phyloP scores from a whole-genome alignment of 92 coral and sea anemone genomes.

The Ricordea florida region DNA sequence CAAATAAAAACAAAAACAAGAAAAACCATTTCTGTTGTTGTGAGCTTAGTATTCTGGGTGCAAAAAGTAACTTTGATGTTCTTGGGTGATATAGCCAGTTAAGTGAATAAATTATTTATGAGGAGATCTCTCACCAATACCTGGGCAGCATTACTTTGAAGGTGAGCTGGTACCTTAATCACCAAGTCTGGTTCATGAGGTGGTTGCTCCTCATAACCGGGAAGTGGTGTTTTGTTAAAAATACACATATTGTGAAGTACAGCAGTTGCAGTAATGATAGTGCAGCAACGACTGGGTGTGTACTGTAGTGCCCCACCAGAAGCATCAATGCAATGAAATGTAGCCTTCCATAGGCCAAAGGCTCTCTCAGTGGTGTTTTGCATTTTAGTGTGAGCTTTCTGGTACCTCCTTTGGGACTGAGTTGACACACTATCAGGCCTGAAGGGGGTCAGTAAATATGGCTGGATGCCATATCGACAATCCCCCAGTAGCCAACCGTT shows the following conservation, averaged over 20 bases:
- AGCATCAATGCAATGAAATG: neutral
- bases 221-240: neutral
- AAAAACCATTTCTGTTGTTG: too few species aligned
- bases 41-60: too few species aligned
- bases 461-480: neutral
- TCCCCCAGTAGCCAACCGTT: neutral
- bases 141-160: neutral
- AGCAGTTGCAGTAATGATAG: neutral
- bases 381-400: neutral
- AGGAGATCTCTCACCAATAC: neutral
- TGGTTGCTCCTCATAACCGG: neutral
- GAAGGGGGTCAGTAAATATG: constrained; percentile 13
- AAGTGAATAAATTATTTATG: neutral
- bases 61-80: too few species aligned
- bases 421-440: neutral
- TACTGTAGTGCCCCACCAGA: constrained; percentile 6
- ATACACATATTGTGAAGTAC: constrained; percentile 14
- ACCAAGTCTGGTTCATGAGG: neutral
- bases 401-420: neutral
- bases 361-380: neutral
- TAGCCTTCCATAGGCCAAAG: constrained; percentile 3
- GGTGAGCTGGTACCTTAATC: neutral
- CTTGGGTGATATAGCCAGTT: too few species aligned
- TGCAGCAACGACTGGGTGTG: neutral
- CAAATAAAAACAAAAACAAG: too few species aligned